Percentiles rank a stretch among this genome's conserved stretches.
Conservation (phyloP, 1,140 invertebrate genomes). For the Delia radicum region DNA sequence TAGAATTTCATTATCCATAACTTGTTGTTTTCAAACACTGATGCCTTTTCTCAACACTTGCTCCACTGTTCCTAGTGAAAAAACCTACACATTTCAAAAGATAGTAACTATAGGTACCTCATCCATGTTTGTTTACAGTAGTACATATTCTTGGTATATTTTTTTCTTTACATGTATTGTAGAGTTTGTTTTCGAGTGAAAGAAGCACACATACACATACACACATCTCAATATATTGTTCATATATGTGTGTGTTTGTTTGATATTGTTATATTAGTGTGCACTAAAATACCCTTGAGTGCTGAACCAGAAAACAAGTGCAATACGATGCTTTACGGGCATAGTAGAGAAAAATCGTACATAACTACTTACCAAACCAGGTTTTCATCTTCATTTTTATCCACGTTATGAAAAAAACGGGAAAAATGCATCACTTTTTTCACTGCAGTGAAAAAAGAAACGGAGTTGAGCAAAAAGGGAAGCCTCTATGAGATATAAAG, state of each 20-base stretch:
- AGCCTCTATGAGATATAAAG: neutral
- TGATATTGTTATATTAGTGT: neutral
- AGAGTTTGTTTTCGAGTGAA: too few relatives aligned
- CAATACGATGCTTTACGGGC: neutral
- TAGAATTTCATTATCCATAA: too few relatives aligned
- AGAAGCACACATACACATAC: too few relatives aligned
- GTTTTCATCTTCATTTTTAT: neutral
- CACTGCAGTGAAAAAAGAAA: neutral
- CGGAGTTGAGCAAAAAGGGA: neutral
- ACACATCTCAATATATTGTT: too few relatives aligned
- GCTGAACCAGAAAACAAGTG: neutral
- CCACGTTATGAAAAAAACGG: neutral
- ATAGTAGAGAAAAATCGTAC: neutral
- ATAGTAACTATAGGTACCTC: too few relatives aligned
- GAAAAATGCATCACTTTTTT: neutral
- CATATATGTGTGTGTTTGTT: neutral
- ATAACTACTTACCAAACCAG: neutral
- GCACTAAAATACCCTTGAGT: constrained; percentile 8
- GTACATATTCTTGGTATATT: neutral
- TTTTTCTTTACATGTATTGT: neutral
- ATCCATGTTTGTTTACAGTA: neutral
- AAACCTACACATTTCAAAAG: too few relatives aligned
- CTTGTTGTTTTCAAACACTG: too few relatives aligned
- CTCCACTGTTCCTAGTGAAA: too few relatives aligned
- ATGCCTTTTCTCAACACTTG: neutral